A percentile compares a stretch with the other conserved stretches of the same genome.
phyloP scores from a whole-genome alignment of 2,888 invertebrate genomes.

The Laothoe populi region DNA sequence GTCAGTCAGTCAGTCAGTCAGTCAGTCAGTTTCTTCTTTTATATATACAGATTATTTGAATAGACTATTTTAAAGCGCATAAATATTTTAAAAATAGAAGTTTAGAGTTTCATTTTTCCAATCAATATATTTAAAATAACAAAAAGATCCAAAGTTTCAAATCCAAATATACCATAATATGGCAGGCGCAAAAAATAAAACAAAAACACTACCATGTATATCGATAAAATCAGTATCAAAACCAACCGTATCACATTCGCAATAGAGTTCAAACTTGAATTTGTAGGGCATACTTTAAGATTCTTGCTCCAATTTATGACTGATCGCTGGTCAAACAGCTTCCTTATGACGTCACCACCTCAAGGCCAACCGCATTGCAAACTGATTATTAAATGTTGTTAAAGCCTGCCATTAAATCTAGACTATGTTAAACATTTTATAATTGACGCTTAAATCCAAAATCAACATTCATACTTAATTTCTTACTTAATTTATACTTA shows the following conservation, averaged over 20 bases:
- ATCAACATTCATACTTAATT: too few species aligned
- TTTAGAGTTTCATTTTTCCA: too few species aligned
- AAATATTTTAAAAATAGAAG: too few species aligned
- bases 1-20: too few species aligned
- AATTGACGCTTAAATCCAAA: background rate
- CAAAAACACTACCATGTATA: background rate
- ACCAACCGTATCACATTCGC: conserved; percentile 9
- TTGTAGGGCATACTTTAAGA: conserved; percentile 33
- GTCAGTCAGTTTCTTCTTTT: too few species aligned
- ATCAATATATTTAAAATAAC: too few species aligned
- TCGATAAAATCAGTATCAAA: conserved; percentile 6
- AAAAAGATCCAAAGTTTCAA: too few species aligned
- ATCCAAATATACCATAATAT: too few species aligned
- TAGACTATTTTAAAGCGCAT: too few species aligned
- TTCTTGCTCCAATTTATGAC: conserved; percentile 55
- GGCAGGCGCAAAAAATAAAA: conserved; percentile 2
- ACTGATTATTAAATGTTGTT: conserved; percentile 41
- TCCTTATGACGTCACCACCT: conserved; percentile 58
- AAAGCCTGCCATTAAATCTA: conserved; percentile 29
- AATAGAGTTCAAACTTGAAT: conserved; percentile 25
- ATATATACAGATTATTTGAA: too few species aligned
- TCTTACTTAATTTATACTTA: too few species aligned
- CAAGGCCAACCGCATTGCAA: conserved; percentile 58
- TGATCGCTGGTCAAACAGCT: conserved; percentile 53
- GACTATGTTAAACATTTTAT: conserved; percentile 25